phyloP scores from a whole-genome alignment of 2,797 vertebrate species.

The Typhlichthys eigenmanni region DNA sequence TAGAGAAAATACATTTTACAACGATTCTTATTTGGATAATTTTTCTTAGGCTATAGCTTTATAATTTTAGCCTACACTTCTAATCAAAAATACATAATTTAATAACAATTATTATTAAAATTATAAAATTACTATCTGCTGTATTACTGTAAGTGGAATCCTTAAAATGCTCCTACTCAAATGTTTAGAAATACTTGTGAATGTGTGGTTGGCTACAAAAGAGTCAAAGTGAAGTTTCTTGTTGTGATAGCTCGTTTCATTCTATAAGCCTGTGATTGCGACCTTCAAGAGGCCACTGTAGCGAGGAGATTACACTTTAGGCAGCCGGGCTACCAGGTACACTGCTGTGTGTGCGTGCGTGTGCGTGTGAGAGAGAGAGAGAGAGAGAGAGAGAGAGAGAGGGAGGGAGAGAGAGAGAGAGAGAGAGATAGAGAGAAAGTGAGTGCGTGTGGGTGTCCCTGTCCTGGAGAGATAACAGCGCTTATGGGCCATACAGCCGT shows the following conservation, averaged over 20 bases:
- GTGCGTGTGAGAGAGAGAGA: no score
- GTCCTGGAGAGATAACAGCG: slow-evolving; percentile 49
- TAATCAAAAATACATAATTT: no score
- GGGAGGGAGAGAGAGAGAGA: no score
- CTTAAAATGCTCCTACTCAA: neutral
- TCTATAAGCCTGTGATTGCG: slow-evolving; percentile 45
- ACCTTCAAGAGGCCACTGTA: slow-evolving; percentile 49
- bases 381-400: no score
- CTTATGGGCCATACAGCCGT: slow-evolving; percentile 40
- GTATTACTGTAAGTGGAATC: no score
- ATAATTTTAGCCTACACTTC: no score
- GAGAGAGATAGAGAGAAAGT: no score
- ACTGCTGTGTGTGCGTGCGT: neutral
- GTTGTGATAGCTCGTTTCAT: slow-evolving; percentile 19
- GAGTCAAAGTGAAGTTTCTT: slow-evolving; percentile 25
- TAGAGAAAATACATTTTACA: no score
- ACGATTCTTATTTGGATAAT: no score
- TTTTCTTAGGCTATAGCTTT: no score
- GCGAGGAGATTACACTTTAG: slow-evolving; percentile 63
- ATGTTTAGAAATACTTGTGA: slow-evolving; percentile 22
- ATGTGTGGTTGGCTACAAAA: slow-evolving; percentile 23
- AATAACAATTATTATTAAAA: no score
- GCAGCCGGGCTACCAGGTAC: slow-evolving; percentile 52
- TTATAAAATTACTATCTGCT: no score
- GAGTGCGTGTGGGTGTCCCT: slow-evolving; percentile 24